Percentiles rank a stretch among this genome's conserved stretches.
phyloP scores from a whole-genome alignment of 35 echinoderm and acorn worm species.

The Apostichopus parvimensis region DNA sequence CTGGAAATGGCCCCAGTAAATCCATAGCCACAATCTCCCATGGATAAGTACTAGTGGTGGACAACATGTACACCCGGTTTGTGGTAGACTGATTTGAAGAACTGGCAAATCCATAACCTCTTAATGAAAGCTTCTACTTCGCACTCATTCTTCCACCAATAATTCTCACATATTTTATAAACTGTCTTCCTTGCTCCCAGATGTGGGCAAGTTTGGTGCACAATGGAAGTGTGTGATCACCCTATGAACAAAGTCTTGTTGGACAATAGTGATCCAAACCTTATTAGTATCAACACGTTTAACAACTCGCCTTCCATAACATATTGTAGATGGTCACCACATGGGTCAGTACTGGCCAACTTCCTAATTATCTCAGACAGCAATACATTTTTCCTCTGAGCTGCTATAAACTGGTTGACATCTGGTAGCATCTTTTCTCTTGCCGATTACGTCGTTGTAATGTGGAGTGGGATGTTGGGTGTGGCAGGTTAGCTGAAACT shows the following conservation, averaged over 20 bases:
- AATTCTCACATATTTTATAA: background rate
- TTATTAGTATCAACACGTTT: too few relatives aligned
- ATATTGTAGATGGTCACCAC: background rate
- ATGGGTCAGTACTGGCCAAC: background rate
- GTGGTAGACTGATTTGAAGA: background rate
- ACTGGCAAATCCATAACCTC: background rate
- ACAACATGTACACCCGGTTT: background rate
- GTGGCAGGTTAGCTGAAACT: too few relatives aligned
- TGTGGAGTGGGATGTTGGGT: too few relatives aligned
- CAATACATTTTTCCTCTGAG: background rate
- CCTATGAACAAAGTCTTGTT: background rate
- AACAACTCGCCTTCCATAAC: background rate
- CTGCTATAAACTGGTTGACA: slow-evolving; percentile 14
- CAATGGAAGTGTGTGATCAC: background rate
- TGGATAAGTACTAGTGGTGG: background rate
- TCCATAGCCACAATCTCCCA: background rate
- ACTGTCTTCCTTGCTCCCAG: slow-evolving; percentile 1
- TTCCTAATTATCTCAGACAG: background rate
- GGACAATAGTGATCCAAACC: background rate
- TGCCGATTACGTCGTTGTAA: too few relatives aligned
- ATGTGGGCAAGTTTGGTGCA: slow-evolving; percentile 1
- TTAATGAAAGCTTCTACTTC: background rate
- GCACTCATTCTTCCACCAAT: slow-evolving; percentile 2
- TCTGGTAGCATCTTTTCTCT: background rate
- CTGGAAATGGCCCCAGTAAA: background rate